Evolutionary conservation across 2,888 invertebrate species (phyloP).

Genomic region (Agriotes lineatus): DNA sequence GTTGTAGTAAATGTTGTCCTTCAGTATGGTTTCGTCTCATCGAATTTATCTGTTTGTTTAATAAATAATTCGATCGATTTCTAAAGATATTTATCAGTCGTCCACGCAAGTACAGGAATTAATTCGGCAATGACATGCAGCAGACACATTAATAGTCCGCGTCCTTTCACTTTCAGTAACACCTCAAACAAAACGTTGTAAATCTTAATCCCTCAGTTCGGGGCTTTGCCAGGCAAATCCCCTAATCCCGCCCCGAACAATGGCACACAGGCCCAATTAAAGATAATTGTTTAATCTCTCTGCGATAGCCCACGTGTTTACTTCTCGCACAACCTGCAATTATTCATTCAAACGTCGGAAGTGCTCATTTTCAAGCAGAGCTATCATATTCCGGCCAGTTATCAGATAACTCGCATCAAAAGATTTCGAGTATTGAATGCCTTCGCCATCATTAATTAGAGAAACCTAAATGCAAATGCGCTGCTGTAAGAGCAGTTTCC

Average conservation of each 20-base stretch:
- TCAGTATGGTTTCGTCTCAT: too few species aligned
- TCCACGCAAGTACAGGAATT: neutral
- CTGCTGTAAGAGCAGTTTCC: conserved; percentile 21
- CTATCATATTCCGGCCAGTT: neutral
- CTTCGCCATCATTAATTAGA: conserved; percentile 12
- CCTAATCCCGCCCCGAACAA: too few species aligned
- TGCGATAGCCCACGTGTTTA: neutral
- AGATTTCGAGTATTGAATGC: neutral
- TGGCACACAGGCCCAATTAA: too few species aligned
- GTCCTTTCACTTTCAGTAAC: conserved; percentile 2
- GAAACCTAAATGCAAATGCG: conserved; percentile 28
- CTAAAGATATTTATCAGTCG: neutral
- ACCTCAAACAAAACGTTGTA: too few species aligned
- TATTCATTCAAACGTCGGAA: neutral
- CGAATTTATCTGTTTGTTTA: neutral
- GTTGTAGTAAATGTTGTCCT: too few species aligned
- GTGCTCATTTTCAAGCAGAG: neutral
- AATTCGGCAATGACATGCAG: neutral
- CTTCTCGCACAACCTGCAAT: neutral
- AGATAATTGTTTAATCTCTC: too few species aligned
- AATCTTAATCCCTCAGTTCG: too few species aligned
- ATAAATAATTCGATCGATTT: neutral
- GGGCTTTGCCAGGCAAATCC: too few species aligned
- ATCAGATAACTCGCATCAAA: neutral
- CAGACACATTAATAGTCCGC: neutral